These are phyloP conservation scores for Plagodis dolabraria DNA, from an alignment of 2,888 invertebrate species.

Conservation along the genomic window DNA sequence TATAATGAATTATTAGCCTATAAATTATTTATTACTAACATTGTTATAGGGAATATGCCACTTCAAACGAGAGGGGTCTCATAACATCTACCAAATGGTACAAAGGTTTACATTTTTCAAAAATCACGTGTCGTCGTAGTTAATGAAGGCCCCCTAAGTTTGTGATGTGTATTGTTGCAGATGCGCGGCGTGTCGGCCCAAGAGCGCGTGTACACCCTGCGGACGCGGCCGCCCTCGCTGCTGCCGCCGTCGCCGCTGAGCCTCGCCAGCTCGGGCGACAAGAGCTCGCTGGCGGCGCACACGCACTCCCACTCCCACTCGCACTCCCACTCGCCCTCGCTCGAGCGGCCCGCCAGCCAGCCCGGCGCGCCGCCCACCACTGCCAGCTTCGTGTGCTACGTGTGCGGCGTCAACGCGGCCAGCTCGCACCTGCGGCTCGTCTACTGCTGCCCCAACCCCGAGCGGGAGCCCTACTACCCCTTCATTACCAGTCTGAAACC, in stretches of 20 bases:
- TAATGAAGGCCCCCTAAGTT: neutral
- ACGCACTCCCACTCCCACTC: slow-evolving; percentile 65
- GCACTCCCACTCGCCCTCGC: slow-evolving; percentile 60
- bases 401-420: slow-evolving; percentile 92
- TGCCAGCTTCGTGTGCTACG: slow-evolving; percentile 93
- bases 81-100: no score
- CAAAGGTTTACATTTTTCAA: no score
- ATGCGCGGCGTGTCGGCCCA: slow-evolving; percentile 89
- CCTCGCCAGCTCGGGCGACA: slow-evolving; percentile 76
- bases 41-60: no score
- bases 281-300: slow-evolving; percentile 59
- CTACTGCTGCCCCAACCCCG: slow-evolving; percentile 93
- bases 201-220: slow-evolving; percentile 92
- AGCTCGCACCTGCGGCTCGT: slow-evolving; percentile 92
- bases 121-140: neutral
- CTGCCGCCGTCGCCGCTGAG: slow-evolving; percentile 41
- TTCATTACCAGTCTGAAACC: slow-evolving; percentile 93
- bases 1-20: no score
- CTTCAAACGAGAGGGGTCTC: no score
- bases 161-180: slow-evolving; percentile 57
- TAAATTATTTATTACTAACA: no score
- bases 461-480: slow-evolving; percentile 95
- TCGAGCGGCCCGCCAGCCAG: slow-evolving; percentile 60
- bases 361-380: slow-evolving; percentile 57
- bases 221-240: slow-evolving; percentile 89